Evolutionary conservation across 2,888 invertebrate genomes (phyloP).

Genomic region (Drosophila algonquin): DNA sequence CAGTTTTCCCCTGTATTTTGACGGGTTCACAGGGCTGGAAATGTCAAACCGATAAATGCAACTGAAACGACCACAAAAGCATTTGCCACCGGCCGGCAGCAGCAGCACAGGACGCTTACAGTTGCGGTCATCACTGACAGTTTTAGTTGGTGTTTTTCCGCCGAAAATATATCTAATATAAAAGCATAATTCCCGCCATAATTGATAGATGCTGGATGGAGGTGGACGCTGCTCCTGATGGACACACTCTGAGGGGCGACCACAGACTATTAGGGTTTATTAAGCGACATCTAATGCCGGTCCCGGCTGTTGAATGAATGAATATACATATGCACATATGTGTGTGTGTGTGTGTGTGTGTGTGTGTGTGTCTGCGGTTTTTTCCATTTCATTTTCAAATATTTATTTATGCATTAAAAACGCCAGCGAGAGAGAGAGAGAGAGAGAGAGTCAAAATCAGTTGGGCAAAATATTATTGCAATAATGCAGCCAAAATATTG

Average conservation of each 20-base stretch:
- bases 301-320: conserved; percentile 14
- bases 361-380: conserved; percentile 49
- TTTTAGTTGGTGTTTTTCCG: conserved; percentile 23
- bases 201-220: conserved; percentile 59
- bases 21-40: conserved; percentile 17
- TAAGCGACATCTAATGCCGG: conserved; percentile 70
- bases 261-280: conserved; percentile 76
- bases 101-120: conserved; percentile 25
- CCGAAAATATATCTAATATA: conserved; percentile 37
- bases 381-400: conserved; percentile 37
- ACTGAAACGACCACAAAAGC: conserved; percentile 38
- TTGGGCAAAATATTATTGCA: conserved; percentile 44
- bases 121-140: conserved; percentile 55
- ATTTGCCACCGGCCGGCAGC: conserved; percentile 22
- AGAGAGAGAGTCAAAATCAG: conserved; percentile 48
- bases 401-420: conserved; percentile 57
- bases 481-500: conserved; percentile 47
- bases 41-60: conserved; percentile 54
- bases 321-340: too few relatives aligned
- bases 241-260: conserved; percentile 40
- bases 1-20: neutral
- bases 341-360: neutral
- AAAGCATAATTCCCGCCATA: conserved; percentile 54
- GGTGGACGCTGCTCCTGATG: conserved; percentile 25
- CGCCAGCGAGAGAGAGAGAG: conserved; percentile 30